phyloP scores from a whole-genome alignment of 2,113 vertebrate species.

The Salvelinus fontinalis region DNA sequence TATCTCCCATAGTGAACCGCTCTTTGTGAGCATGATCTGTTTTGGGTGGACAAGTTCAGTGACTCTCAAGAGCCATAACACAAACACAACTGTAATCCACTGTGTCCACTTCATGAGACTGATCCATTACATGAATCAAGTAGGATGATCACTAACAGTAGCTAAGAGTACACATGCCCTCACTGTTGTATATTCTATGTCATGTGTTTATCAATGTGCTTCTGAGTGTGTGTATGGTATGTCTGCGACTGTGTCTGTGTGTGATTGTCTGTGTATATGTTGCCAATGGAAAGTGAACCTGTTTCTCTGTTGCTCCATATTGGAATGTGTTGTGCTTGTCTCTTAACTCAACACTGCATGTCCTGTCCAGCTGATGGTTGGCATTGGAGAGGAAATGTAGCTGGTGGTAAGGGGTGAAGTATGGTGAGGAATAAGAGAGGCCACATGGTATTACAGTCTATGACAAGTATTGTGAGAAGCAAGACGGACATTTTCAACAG shows the following conservation, averaged over 20 bases:
- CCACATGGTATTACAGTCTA: background rate
- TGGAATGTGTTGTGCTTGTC: conserved; percentile 55
- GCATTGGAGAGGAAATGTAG: conserved; percentile 65
- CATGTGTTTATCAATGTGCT: conserved; percentile 15
- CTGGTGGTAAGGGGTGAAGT: background rate
- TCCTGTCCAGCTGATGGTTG: conserved; percentile 54
- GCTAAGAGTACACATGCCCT: background rate
- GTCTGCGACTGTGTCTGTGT: conserved; percentile 23
- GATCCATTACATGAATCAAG: conserved; percentile 7
- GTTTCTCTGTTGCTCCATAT: conserved; percentile 22
- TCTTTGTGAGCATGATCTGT: background rate
- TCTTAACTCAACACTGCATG: conserved; percentile 67
- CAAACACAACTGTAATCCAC: background rate
- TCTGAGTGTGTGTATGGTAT: conserved; percentile 17
- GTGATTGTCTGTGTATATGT: conserved; percentile 14
- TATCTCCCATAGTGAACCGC: background rate
- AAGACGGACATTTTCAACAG: background rate
- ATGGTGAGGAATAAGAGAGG: background rate
- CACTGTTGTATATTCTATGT: conserved; percentile 1
- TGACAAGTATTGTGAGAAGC: background rate
- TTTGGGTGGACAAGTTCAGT: background rate
- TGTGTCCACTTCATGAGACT: background rate
- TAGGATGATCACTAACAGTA: background rate
- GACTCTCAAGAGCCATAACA: background rate
- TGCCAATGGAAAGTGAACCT: conserved; percentile 2